A percentile compares a stretch with the other conserved stretches of the same genome.
Conservation (phyloP, 2,888 invertebrate genomes). For the Pherbina coryleti region DNA sequence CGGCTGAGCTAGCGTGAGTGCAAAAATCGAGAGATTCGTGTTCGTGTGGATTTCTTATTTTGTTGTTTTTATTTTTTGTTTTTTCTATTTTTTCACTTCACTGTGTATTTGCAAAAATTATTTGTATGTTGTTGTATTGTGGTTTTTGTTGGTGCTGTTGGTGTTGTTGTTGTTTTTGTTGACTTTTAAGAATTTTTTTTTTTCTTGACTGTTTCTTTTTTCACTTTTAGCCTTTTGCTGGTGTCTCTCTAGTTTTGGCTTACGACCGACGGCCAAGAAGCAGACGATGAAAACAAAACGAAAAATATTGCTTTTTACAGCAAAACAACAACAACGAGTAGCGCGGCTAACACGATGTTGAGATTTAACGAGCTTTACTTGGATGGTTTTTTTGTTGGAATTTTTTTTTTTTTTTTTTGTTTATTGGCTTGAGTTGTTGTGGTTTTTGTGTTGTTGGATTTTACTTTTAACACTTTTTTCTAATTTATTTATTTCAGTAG, state of each 20-base stretch:
- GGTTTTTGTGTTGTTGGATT: not conserved
- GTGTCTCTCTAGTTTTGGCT: not conserved
- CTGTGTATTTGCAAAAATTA: not conserved
- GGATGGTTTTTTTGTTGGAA: not conserved
- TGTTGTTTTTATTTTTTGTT: not conserved
- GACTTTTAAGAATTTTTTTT: not conserved
- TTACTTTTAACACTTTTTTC: not conserved
- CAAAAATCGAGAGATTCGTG: slow-evolving; percentile 1
- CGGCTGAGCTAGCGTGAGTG: not conserved
- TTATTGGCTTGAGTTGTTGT: not conserved
- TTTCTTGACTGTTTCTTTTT: not conserved
- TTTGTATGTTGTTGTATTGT: slow-evolving; percentile 11
- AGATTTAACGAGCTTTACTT: not conserved
- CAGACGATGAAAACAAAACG: slow-evolving; percentile 43
- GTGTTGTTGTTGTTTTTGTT: not conserved
- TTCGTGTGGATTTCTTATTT: not conserved
- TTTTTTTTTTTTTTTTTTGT: not conserved
- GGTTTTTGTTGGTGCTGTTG: not conserved
- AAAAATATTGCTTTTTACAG: slow-evolving; percentile 20
- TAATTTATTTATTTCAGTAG: not conserved
- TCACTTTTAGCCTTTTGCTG: not conserved
- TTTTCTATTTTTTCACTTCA: not conserved
- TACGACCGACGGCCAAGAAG: slow-evolving; percentile 24
- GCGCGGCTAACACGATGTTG: not conserved
- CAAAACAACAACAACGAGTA: not conserved